A percentile compares a stretch with the other conserved stretches of the same genome.
Evolutionary conservation across 2,888 invertebrate genomes (phyloP).

Genomic region (Morpho achilles): DNA sequence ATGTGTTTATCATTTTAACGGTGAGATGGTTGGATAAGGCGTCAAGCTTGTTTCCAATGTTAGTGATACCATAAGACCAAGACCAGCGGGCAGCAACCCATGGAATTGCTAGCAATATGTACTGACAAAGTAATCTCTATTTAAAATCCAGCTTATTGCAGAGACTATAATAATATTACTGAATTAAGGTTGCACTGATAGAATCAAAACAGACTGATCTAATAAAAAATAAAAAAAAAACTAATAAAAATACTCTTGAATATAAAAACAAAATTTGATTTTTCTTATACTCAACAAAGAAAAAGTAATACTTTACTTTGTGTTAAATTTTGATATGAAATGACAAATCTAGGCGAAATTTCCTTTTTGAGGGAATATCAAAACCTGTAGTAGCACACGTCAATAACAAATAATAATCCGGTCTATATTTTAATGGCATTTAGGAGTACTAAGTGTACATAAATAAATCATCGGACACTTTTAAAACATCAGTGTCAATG

Average conservation of each 20-base stretch:
- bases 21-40: background rate
- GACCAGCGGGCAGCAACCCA: conserved; percentile 51
- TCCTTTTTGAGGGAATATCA: too few relatives aligned
- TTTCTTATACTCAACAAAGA: too few relatives aligned
- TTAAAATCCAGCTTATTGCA: conserved; percentile 2
- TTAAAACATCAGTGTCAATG: too few relatives aligned
- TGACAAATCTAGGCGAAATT: too few relatives aligned
- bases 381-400: too few relatives aligned
- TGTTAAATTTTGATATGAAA: too few relatives aligned
- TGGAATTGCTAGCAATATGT: conserved; percentile 50
- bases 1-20: background rate
- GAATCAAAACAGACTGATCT: background rate
- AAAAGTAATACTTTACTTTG: too few relatives aligned
- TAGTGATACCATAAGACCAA: conserved; percentile 2
- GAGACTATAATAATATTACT: background rate
- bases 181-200: background rate
- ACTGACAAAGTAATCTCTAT: background rate
- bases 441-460: too few relatives aligned
- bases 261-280: too few relatives aligned
- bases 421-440: too few relatives aligned
- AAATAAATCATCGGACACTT: too few relatives aligned
- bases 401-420: too few relatives aligned
- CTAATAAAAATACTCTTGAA: background rate
- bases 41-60: background rate
- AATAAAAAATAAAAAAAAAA: background rate